These are phyloP conservation scores for Pangasianodon hypophthalmus DNA, from an alignment of 2,113 vertebrate species.

Conservation along the genomic window DNA sequence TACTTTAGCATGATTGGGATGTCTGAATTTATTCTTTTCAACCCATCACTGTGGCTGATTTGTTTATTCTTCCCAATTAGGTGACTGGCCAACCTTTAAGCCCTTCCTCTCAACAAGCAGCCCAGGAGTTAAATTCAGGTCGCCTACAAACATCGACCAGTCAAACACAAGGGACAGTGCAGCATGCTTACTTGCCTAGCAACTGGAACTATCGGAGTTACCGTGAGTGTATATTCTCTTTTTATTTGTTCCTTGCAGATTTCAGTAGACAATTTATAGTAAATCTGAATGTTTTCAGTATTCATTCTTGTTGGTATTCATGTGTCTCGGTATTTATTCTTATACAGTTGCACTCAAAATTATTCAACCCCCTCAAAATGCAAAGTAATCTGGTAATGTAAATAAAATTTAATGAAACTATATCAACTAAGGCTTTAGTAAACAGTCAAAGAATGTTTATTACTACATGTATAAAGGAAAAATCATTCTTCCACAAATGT, in stretches of 20 bases:
- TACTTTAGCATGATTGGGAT: neutral
- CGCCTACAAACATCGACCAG: constrained; percentile 78
- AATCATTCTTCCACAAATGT: neutral
- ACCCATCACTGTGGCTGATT: neutral
- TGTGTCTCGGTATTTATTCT: neutral
- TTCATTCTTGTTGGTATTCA: neutral
- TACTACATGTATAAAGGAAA: too few species aligned
- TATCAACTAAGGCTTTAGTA: neutral
- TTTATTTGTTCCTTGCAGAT: neutral
- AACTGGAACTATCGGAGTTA: constrained; percentile 94
- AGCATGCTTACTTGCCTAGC: constrained; percentile 89
- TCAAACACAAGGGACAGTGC: constrained; percentile 80
- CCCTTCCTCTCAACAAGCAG: constrained; percentile 83
- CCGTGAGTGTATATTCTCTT: constrained; percentile 73
- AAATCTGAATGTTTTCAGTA: neutral
- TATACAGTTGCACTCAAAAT: neutral
- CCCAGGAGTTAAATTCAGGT: constrained; percentile 85
- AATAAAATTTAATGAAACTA: neutral
- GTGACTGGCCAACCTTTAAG: constrained; percentile 86
- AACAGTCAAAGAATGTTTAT: neutral
- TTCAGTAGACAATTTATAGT: neutral
- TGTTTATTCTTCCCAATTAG: constrained; percentile 59
- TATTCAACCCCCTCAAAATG: neutral
- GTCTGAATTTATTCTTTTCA: neutral
- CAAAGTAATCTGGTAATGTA: neutral